A percentile compares a stretch with the other conserved stretches of the same genome.
These are phyloP conservation scores for Athalia cordata DNA, from an alignment of 2,888 invertebrate species.

Conservation along the genomic window DNA sequence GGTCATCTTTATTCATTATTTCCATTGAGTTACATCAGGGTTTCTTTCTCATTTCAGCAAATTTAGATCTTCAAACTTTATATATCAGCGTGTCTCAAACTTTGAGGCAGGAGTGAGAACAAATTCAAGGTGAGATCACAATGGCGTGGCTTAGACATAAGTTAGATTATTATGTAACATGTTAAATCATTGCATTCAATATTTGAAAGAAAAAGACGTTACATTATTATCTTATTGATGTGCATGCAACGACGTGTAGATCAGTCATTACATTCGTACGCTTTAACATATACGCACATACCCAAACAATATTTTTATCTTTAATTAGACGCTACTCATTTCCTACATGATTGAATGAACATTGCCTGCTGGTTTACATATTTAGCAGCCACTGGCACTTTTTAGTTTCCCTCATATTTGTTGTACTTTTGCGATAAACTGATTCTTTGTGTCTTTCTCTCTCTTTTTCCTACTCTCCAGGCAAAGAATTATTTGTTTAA, in stretches of 20 bases:
- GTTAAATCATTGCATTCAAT: slow-evolving; percentile 65
- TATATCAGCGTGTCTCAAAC: slow-evolving; percentile 78
- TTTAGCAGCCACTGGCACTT: slow-evolving; percentile 16
- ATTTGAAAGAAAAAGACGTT: slow-evolving; percentile 9
- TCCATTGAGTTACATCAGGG: slow-evolving; percentile 68
- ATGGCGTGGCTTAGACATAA: slow-evolving; percentile 68
- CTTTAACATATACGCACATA: slow-evolving; percentile 64
- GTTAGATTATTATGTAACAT: slow-evolving; percentile 69
- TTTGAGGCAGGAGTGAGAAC: slow-evolving; percentile 76
- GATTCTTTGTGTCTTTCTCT: not conserved
- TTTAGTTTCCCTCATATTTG: slow-evolving; percentile 16
- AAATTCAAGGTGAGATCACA: slow-evolving; percentile 76
- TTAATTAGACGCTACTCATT: slow-evolving; percentile 33
- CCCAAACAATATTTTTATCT: slow-evolving; percentile 47
- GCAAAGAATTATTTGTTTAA: slow-evolving; percentile 1
- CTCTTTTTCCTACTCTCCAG: not conserved
- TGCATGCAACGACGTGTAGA: slow-evolving; percentile 70
- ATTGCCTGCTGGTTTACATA: slow-evolving; percentile 30
- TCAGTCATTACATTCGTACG: slow-evolving; percentile 62
- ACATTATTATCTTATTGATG: slow-evolving; percentile 63
- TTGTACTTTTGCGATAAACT: slow-evolving; percentile 17
- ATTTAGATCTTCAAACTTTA: slow-evolving; percentile 76
- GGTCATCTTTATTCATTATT: slow-evolving; percentile 67
- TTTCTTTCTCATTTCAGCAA: slow-evolving; percentile 77
- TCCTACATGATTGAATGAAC: slow-evolving; percentile 26